Percentiles rank a stretch among this genome's conserved stretches.
These are phyloP conservation scores for Grallaria varia DNA, from an alignment of 2,113 vertebrate species.

Conservation along the genomic window DNA sequence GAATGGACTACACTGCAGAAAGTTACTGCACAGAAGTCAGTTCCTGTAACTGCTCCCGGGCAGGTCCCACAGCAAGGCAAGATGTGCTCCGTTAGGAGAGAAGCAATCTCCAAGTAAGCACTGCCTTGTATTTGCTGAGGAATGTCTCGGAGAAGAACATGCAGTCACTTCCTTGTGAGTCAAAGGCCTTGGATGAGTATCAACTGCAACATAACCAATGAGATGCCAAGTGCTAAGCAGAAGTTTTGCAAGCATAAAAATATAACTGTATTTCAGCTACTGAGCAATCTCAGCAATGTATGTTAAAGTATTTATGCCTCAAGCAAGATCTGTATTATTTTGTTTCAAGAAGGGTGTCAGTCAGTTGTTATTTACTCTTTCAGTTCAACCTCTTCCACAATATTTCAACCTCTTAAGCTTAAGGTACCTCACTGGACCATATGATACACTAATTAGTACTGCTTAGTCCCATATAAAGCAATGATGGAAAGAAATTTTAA, in stretches of 20 bases:
- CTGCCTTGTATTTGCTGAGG: not conserved
- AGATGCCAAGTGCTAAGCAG: constrained; percentile 11
- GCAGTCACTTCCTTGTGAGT: constrained; percentile 59
- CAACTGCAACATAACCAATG: constrained; percentile 18
- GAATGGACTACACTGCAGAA: not conserved
- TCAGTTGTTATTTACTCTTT: not conserved
- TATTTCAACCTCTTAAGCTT: not conserved
- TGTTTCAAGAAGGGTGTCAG: not conserved
- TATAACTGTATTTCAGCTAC: not conserved
- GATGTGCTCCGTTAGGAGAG: not conserved
- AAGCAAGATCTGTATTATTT: not conserved
- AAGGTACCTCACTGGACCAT: not conserved
- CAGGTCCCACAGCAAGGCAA: not conserved
- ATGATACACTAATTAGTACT: not conserved
- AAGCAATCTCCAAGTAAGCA: not conserved
- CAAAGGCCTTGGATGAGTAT: constrained; percentile 46
- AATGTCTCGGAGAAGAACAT: not conserved
- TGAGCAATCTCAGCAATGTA: not conserved
- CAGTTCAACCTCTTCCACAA: not conserved
- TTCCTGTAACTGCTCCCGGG: not conserved
- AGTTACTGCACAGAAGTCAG: not conserved
- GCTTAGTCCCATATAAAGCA: not conserved
- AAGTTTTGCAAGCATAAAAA: not conserved
- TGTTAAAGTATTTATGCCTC: not conserved
- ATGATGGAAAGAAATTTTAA: not conserved